These are phyloP conservation scores for Lasiurus borealis DNA, from an alignment of 2,113 vertebrate genomes.

Conservation along the genomic window DNA sequence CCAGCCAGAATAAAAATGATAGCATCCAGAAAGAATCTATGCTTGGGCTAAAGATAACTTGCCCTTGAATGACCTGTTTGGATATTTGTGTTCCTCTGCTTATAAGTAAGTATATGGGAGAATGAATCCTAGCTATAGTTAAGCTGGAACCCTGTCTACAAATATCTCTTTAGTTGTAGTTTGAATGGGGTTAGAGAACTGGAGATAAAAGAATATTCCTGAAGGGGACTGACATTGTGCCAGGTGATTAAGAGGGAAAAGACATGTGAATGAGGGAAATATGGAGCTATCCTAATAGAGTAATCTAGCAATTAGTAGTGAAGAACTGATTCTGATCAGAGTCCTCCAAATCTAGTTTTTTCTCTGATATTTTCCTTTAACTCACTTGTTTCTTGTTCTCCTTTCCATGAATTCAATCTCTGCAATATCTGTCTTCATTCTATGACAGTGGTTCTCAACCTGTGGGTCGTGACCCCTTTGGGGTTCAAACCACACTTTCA, in stretches of 20 bases:
- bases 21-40: neutral
- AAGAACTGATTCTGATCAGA: neutral
- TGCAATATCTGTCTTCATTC: neutral
- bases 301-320: neutral
- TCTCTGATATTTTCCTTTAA: neutral
- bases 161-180: neutral
- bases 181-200: neutral
- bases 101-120: neutral
- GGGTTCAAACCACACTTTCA: too few relatives aligned
- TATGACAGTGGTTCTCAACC: too few relatives aligned
- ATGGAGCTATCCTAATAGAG: neutral
- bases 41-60: neutral
- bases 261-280: neutral
- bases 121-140: neutral
- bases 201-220: neutral
- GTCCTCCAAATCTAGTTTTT: neutral
- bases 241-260: neutral
- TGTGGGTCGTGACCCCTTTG: too few relatives aligned
- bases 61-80: neutral
- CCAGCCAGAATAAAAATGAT: neutral
- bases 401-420: neutral
- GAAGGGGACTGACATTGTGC: neutral
- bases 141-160: neutral
- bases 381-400: neutral
- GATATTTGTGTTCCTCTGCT: neutral